phyloP scores from a whole-genome alignment of 2,797 vertebrate genomes.

The Tinamus major region DNA sequence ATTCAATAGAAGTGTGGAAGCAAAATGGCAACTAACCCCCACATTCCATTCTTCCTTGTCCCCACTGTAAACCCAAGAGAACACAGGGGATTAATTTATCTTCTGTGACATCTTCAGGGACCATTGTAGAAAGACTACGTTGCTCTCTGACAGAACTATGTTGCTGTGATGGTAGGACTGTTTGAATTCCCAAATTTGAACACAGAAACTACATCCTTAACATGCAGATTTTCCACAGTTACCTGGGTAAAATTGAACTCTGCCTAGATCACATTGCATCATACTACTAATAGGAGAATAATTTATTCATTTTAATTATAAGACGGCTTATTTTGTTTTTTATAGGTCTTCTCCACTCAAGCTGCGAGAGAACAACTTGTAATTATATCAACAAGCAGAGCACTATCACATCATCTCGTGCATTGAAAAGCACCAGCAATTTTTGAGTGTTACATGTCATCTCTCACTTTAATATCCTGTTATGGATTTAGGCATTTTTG shows the following conservation, averaged over 20 bases:
- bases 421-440: not conserved
- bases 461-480: not conserved
- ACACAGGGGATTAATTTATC: not conserved
- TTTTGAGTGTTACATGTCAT: not conserved
- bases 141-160: not conserved
- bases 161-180: not conserved
- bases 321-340: not conserved
- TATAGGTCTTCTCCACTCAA: not conserved
- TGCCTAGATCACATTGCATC: not conserved
- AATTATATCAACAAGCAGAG: not conserved
- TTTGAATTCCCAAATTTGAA: not conserved
- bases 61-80: not conserved
- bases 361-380: not conserved
- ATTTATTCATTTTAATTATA: too few species aligned
- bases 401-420: not conserved
- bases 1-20: not conserved
- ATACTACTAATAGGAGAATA: not conserved
- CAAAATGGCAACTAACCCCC: slow-evolving; percentile 4
- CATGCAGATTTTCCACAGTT: not conserved
- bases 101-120: not conserved
- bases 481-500: not conserved
- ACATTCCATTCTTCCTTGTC: not conserved
- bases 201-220: not conserved
- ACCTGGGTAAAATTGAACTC: not conserved
- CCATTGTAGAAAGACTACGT: not conserved